Percentiles rank a stretch among this genome's conserved stretches.
phyloP scores from a whole-genome alignment of 2,113 vertebrate genomes.

The Pluvianellus socialis region DNA sequence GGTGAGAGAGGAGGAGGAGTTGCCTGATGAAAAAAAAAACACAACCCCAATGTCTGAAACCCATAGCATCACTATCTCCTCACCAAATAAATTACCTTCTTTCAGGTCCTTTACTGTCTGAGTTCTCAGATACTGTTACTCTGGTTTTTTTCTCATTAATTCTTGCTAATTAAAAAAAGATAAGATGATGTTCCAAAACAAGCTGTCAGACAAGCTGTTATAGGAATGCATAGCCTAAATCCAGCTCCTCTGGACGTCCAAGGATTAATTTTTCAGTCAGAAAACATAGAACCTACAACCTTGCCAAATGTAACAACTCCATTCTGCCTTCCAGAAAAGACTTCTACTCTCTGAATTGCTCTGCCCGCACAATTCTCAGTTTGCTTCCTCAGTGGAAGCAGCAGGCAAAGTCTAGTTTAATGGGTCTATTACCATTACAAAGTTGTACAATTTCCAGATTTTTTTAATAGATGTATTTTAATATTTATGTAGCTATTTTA shows the following conservation, averaged over 20 bases:
- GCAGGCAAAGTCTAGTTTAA: background rate
- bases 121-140: conserved; percentile 16
- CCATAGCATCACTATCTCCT: background rate
- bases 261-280: background rate
- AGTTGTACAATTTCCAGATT: background rate
- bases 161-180: background rate
- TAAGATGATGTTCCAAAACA: background rate
- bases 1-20: background rate
- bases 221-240: background rate
- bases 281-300: background rate
- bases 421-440: background rate
- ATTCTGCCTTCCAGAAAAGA: background rate
- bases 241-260: background rate
- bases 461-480: background rate
- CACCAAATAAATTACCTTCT: background rate
- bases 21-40: background rate
- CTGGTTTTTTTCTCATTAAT: background rate
- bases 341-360: background rate
- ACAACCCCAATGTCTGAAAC: background rate
- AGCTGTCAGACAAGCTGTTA: background rate
- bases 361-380: background rate
- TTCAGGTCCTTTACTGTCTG: background rate
- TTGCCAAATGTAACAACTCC: background rate
- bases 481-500: background rate
- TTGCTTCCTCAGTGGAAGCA: background rate